Percentiles rank a stretch among this genome's conserved stretches.
Conservation (phyloP, 2,888 invertebrate species). For the Aphidius colemani region DNA sequence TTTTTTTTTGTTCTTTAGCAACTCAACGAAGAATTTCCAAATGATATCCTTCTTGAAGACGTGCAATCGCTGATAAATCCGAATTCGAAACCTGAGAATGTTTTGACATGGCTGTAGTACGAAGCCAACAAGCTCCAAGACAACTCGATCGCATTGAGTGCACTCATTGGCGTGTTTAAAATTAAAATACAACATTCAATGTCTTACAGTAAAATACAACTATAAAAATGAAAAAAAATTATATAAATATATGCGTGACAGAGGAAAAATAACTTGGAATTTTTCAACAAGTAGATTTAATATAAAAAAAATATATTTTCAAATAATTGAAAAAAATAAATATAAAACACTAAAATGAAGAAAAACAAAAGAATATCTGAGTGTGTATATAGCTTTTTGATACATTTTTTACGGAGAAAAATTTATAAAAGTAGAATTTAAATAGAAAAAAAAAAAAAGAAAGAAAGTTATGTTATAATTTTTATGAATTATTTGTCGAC, state of each 20-base stretch:
- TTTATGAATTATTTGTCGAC: no score
- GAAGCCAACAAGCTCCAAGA: constrained; percentile 21
- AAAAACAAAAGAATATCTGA: neutral
- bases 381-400: constrained; percentile 23
- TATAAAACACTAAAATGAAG: neutral
- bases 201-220: constrained; percentile 22
- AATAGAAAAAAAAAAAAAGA: constrained; percentile 16
- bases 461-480: constrained; percentile 5
- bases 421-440: constrained; percentile 7
- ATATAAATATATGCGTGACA: no score
- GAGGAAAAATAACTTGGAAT: no score
- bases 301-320: constrained; percentile 1
- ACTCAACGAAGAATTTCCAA: constrained; percentile 84
- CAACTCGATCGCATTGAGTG: constrained; percentile 25
- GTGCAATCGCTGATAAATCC: constrained; percentile 90
- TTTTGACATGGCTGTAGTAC: constrained; percentile 81
- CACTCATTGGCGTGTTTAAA: constrained; percentile 34
- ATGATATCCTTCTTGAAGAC: constrained; percentile 79
- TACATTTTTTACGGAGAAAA: neutral
- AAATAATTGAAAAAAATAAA: constrained; percentile 4
- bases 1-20: constrained; percentile 49
- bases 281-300: no score
- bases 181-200: constrained; percentile 23
- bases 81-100: constrained; percentile 83
- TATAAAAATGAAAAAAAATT: no score